Conservation (phyloP, 2,797 vertebrate species). For the Strix occidentalis region DNA sequence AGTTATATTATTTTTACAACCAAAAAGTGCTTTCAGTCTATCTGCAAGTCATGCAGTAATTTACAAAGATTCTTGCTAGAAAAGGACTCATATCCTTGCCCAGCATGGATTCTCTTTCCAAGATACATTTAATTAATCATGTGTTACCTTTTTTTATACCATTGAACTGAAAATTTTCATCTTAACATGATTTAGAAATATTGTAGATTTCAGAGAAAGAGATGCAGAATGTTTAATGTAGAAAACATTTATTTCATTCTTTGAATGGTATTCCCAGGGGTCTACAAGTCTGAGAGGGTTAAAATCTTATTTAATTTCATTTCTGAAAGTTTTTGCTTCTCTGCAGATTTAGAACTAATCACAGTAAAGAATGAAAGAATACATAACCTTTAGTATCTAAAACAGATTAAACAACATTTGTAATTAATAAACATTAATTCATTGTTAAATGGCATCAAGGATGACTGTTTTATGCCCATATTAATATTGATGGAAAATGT, state of each 20-base stretch:
- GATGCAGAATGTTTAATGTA: neutral
- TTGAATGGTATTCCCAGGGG: neutral
- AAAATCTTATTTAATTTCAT: conserved; percentile 60
- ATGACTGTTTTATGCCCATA: conserved; percentile 48
- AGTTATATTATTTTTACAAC: neutral
- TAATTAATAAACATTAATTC: conserved; percentile 67
- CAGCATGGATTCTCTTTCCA: neutral
- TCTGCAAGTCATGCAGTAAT: neutral
- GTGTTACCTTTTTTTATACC: neutral
- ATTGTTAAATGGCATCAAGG: conserved; percentile 44
- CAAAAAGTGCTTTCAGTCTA: neutral
- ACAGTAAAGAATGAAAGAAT: conserved; percentile 40
- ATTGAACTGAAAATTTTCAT: neutral
- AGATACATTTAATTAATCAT: conserved; percentile 32
- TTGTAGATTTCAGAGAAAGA: neutral
- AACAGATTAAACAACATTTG: conserved; percentile 60
- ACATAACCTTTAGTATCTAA: conserved; percentile 67
- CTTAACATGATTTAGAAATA: neutral
- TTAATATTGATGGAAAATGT: conserved; percentile 69
- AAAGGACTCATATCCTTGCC: neutral
- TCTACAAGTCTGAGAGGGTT: neutral
- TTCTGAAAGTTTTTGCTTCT: conserved; percentile 55
- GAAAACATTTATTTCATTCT: neutral
- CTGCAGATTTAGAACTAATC: conserved; percentile 50
- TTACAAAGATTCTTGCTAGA: neutral